Evolutionary conservation across 2,113 vertebrate species (phyloP).

Genomic region (Malurus cyaneus): DNA sequence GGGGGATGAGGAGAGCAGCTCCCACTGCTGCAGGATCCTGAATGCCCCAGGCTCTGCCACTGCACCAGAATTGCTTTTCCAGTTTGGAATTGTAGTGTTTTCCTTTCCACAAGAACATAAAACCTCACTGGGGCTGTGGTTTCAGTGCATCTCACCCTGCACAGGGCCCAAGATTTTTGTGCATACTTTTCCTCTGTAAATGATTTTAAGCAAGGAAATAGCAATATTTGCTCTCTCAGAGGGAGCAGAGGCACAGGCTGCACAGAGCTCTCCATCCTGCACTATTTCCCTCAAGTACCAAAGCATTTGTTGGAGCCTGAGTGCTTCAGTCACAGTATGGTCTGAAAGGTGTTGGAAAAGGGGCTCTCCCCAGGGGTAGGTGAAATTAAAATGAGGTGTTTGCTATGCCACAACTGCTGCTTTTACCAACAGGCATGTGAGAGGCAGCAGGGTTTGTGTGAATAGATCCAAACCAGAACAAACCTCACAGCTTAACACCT

Average conservation of each 20-base stretch:
- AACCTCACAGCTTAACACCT: not conserved
- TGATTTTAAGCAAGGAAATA: not conserved
- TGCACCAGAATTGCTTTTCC: not conserved
- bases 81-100: not conserved
- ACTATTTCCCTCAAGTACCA: not conserved
- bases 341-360: not conserved
- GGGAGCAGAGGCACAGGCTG: not conserved
- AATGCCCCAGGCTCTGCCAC: accelerated
- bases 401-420: not conserved
- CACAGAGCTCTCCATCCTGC: not conserved
- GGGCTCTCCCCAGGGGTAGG: not conserved
- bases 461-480: not conserved
- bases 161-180: not conserved
- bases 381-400: not conserved
- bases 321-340: not conserved
- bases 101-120: not conserved
- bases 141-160: not conserved
- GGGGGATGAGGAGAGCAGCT: not conserved
- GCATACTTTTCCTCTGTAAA: not conserved
- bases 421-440: not conserved
- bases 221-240: not conserved
- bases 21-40: not conserved
- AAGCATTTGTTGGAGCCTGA: not conserved
- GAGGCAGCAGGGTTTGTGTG: not conserved
- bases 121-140: accelerated